Conservation (phyloP, 2,797 vertebrate species). For the Erethizon dorsatum region DNA sequence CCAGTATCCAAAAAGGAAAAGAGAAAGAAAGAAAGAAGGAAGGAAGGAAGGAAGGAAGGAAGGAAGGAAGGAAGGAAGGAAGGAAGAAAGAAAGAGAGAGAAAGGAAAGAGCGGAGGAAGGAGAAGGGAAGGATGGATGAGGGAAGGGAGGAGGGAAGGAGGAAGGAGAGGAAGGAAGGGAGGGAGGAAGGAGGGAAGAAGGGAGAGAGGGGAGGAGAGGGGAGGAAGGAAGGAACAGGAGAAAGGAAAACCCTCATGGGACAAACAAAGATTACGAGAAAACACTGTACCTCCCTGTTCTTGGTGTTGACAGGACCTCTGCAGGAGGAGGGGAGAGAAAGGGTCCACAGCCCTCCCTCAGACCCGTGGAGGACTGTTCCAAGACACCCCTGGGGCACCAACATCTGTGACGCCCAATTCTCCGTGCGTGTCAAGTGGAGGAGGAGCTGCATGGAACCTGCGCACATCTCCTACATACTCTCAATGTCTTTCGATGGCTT, state of each 20-base stretch:
- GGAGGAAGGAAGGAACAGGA: background rate
- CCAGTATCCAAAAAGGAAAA: background rate
- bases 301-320: background rate
- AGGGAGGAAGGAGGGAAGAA: background rate
- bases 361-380: background rate
- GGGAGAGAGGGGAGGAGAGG: background rate
- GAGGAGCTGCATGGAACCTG: too few species aligned
- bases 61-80: background rate
- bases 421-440: background rate
- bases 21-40: background rate
- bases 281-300: background rate
- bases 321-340: background rate
- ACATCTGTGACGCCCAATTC: too few species aligned
- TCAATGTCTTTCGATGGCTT: background rate
- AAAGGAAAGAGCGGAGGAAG: background rate
- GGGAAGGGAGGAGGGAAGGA: background rate
- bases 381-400: background rate
- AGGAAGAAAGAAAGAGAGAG: too few species aligned
- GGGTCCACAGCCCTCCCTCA: background rate
- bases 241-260: background rate
- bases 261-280: background rate
- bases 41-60: background rate
- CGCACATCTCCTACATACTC: background rate
- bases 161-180: background rate
- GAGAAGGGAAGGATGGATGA: background rate